Evolutionary conservation across 2,113 vertebrate genomes (phyloP).

Genomic region (Campylomormyrus tamandua): DNA sequence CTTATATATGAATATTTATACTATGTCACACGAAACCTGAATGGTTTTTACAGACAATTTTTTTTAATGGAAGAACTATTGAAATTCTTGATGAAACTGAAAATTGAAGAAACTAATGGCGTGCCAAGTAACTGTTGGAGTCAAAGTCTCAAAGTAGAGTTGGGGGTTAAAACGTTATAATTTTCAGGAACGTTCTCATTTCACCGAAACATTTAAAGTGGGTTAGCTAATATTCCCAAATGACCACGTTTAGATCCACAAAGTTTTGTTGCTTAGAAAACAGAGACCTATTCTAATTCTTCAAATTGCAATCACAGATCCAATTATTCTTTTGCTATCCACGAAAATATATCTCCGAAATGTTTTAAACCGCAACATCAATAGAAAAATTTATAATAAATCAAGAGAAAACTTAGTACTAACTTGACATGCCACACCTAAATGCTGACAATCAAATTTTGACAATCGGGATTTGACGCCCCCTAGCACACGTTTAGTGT

Average conservation of each 20-base stretch:
- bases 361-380: not conserved
- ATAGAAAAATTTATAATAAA: not conserved
- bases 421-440: conserved; percentile 4
- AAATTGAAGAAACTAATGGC: not conserved
- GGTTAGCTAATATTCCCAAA: not conserved
- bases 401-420: not conserved
- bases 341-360: not conserved
- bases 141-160: not conserved
- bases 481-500: not conserved
- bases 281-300: not conserved
- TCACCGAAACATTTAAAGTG: not conserved
- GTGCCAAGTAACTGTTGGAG: not conserved
- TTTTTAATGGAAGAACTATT: not conserved
- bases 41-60: not conserved
- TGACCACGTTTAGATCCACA: not conserved
- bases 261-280: not conserved
- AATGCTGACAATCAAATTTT: not conserved
- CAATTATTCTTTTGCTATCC: not conserved
- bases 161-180: not conserved
- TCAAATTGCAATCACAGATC: not conserved
- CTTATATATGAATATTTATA: not conserved
- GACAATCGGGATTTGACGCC: not conserved
- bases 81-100: not conserved
- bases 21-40: not conserved
- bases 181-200: not conserved